These are phyloP conservation scores for Acridotheres tristis DNA, from an alignment of 2,797 vertebrate genomes.

Conservation along the genomic window DNA sequence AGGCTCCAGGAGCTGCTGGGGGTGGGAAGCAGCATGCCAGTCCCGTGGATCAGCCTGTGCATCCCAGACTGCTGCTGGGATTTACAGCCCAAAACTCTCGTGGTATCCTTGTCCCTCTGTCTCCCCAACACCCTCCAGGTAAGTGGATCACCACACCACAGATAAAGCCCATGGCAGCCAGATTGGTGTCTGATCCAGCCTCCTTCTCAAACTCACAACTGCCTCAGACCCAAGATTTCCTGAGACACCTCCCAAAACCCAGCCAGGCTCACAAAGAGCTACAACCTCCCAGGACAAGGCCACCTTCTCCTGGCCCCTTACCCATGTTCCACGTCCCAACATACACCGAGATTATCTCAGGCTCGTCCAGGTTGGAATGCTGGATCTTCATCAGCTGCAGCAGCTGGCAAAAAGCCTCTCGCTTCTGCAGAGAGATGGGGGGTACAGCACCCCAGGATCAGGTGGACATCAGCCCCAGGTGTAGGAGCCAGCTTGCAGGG, in stretches of 20 bases:
- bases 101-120: not conserved
- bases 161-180: not conserved
- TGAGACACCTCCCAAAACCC: not conserved
- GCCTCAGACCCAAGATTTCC: not conserved
- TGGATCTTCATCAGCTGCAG: slow-evolving; percentile 97
- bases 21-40: accelerated
- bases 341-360: slow-evolving; percentile 94
- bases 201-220: not conserved
- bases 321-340: slow-evolving; percentile 97
- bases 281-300: accelerated
- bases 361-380: slow-evolving; percentile 95
- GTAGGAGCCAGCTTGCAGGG: accelerated
- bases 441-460: not conserved
- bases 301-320: slow-evolving; percentile 56
- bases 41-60: accelerated
- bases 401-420: slow-evolving; percentile 95
- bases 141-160: accelerated
- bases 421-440: slow-evolving; percentile 76
- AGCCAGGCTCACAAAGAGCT: accelerated
- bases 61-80: not conserved
- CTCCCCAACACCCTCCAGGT: not conserved
- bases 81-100: accelerated
- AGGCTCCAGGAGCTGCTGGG: accelerated
- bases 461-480: accelerated
- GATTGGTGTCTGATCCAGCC: not conserved